phyloP scores from a whole-genome alignment of 1,140 invertebrate species.

The Vanessa atalanta region DNA sequence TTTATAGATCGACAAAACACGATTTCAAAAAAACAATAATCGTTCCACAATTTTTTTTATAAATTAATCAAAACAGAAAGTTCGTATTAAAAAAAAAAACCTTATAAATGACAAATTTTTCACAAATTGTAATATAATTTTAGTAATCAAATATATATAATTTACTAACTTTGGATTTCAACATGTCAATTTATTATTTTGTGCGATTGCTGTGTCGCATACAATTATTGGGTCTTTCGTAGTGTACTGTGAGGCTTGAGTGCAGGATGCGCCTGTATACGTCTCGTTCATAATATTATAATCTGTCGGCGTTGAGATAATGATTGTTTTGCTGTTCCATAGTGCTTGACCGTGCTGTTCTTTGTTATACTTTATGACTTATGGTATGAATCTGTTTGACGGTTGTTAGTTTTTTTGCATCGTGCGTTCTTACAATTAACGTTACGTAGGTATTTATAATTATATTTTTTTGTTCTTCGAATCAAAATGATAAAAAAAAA shows the following conservation, averaged over 20 bases:
- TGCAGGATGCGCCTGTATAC: conserved; percentile 11
- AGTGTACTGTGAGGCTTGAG: background rate
- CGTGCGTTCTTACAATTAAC: conserved; percentile 9
- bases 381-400: conserved; percentile 22
- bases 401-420: conserved; percentile 11
- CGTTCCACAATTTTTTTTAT: no score
- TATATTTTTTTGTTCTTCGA: conserved; percentile 1
- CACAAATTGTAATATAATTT: no score
- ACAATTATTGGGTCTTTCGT: background rate
- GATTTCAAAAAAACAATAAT: no score
- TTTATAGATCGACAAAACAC: no score
- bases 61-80: no score
- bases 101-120: no score
- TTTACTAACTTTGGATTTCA: no score
- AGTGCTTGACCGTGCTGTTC: conserved; percentile 28
- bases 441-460: background rate
- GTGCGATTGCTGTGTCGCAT: background rate
- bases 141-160: no score
- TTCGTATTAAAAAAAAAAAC: no score
- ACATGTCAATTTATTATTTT: no score
- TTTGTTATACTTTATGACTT: conserved; percentile 33
- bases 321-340: conserved; percentile 28
- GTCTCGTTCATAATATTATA: conserved; percentile 9
- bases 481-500: background rate
- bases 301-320: background rate